phyloP scores from a whole-genome alignment of 2,113 vertebrate genomes.

The Lanius collurio region DNA sequence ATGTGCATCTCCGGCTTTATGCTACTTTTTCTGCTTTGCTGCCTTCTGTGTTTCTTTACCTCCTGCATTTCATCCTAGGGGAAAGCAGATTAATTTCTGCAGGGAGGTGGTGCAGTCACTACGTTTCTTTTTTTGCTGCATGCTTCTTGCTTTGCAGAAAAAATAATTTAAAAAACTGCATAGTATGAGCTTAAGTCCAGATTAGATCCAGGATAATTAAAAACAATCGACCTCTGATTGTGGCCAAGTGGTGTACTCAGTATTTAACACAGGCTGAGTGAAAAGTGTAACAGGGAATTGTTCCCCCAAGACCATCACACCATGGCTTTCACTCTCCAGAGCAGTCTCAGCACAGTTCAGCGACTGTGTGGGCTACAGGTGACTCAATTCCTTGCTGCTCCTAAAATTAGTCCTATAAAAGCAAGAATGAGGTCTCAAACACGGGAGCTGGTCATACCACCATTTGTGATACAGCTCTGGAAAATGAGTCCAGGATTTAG shows the following conservation, averaged over 20 bases:
- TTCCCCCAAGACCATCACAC: not conserved
- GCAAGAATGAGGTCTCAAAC: not conserved
- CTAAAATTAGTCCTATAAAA: not conserved
- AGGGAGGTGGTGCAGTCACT: not conserved
- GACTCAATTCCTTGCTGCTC: not conserved
- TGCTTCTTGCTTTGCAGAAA: rapidly evolving
- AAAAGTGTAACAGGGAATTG: not conserved
- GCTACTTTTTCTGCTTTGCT: not conserved
- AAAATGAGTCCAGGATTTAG: not conserved
- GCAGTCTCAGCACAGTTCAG: not conserved
- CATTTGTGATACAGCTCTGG: not conserved
- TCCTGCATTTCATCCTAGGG: not conserved
- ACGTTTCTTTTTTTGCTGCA: not conserved
- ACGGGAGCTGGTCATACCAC: not conserved
- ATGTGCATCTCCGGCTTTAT: not conserved
- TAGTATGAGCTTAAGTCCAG: not conserved
- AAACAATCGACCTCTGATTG: not conserved
- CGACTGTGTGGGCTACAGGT: not conserved
- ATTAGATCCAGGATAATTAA: not conserved
- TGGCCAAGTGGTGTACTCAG: rapidly evolving
- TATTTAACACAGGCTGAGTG: not conserved
- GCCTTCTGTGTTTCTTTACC: not conserved
- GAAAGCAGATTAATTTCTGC: not conserved
- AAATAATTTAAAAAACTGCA: not conserved
- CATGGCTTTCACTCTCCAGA: not conserved